Base-by-base conservation (phyloP, 2,113 vertebrate species). In the Saiga tatarica region DNA sequence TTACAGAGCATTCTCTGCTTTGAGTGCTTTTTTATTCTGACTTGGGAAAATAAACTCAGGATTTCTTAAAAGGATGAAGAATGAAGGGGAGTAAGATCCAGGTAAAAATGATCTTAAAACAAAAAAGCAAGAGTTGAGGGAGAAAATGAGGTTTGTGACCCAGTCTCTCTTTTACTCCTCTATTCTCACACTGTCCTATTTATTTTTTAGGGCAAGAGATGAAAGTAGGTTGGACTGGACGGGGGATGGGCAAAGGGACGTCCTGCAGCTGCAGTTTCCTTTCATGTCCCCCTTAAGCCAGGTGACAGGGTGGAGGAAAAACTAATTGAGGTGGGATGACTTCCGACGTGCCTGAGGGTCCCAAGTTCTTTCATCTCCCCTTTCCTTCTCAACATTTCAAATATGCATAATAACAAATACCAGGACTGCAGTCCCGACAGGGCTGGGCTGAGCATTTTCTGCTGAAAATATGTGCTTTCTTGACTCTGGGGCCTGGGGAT, bases 141-240 rank as follows among this genome's bases (percentile, higher is more conserved):
- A 39, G 28, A 94, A 91, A 95, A 96, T 81, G 36, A 98, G 87
- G 79, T 95, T 88, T 96, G 92, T 86, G 67, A 92, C 88, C 78
- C 78, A 94, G 95, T 16, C 36, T 89, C 50, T 92, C 55, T 94
- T 96, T 96, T 97, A 76, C 94, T 36, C 87, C 45, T 90, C 91
- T 83, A 4, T 71, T 87, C 36, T 95, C 89, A 96, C 50, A 79
- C 16, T 94, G 97, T 87, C 96, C 96, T 96, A 98, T 98, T 98
- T 98, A 91, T 89, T 98, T 98, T 98, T 96, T 96, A 97, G 97
- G 92, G 95, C 93, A 98, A 96, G 87, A 96, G 97, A 95, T 94
- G 87, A 98, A 98, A 97, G 97, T 97, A 98, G 97, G 97, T 98
- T 98, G 92, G 55, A 33, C 26, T 85, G 60, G 74, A 57, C 62